phyloP scores from a whole-genome alignment of 1,140 invertebrate genomes.

The Luehdorfia chinensis region DNA sequence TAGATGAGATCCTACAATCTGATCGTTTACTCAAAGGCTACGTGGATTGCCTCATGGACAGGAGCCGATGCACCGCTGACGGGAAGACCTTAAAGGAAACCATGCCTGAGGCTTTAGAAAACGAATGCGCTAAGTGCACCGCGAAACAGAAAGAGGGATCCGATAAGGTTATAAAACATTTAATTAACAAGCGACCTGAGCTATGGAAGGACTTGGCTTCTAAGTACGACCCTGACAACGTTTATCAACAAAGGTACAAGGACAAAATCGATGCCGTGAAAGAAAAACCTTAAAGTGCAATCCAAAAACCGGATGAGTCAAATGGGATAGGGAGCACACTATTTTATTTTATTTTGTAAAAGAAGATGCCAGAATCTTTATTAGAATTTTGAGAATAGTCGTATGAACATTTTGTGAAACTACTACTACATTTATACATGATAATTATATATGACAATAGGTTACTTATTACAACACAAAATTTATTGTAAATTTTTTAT shows the following conservation, averaged over 20 bases:
- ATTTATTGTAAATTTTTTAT: no score
- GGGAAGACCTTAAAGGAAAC: slow-evolving; percentile 84
- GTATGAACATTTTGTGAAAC: no score
- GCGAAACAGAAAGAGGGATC: slow-evolving; percentile 79
- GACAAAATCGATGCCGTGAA: slow-evolving; percentile 68
- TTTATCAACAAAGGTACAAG: slow-evolving; percentile 80
- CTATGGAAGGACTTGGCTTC: slow-evolving; percentile 79
- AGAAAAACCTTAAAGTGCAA: slow-evolving; percentile 16
- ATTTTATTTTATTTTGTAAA: no score
- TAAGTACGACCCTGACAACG: slow-evolving; percentile 82
- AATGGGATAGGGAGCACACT: no score
- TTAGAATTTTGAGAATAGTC: no score
- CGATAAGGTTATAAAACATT: slow-evolving; percentile 78
- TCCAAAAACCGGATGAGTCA: no score
- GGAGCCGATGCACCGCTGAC: slow-evolving; percentile 84
- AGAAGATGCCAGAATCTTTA: no score
- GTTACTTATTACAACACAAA: no score
- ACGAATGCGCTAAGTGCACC: slow-evolving; percentile 82
- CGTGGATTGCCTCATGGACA: slow-evolving; percentile 83
- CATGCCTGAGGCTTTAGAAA: slow-evolving; percentile 81
- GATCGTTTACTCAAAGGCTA: slow-evolving; percentile 84
- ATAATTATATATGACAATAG: no score
- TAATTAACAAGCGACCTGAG: slow-evolving; percentile 80
- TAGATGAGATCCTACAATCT: slow-evolving; percentile 84
- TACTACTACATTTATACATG: no score